These are phyloP conservation scores for Sorex maritimensis DNA, from an alignment of 2,797 vertebrate species.

Conservation along the genomic window DNA sequence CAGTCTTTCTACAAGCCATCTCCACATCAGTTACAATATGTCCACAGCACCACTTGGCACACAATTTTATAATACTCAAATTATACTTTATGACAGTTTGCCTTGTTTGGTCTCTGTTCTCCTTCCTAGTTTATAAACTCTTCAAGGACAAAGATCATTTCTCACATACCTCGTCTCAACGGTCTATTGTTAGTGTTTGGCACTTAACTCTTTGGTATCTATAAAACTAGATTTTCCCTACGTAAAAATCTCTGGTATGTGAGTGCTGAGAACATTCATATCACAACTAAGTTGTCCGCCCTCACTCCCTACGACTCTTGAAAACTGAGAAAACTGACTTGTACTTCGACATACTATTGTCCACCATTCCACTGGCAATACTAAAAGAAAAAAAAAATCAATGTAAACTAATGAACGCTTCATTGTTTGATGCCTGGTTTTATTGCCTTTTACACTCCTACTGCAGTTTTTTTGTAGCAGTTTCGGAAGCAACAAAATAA, in stretches of 20 bases:
- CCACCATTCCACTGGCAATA: neutral
- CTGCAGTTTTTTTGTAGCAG: constrained; percentile 16
- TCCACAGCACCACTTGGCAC: neutral
- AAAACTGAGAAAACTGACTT: constrained; percentile 16
- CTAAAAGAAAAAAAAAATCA: neutral
- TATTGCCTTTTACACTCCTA: constrained; percentile 5
- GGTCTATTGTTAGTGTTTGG: neutral
- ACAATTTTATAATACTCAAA: constrained; percentile 38
- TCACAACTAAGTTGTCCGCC: neutral
- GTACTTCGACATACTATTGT: neutral
- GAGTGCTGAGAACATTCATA: constrained; percentile 37
- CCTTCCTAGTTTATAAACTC: constrained; percentile 49
- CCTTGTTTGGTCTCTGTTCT: constrained; percentile 46
- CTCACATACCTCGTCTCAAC: constrained; percentile 49
- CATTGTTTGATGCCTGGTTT: constrained; percentile 50
- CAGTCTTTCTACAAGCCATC: constrained; percentile 18
- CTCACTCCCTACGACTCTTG: neutral
- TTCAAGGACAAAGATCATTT: constrained; percentile 24
- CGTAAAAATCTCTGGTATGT: constrained; percentile 43
- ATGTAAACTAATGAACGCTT: constrained; percentile 26
- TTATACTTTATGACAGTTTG: neutral
- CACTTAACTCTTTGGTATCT: constrained; percentile 21
- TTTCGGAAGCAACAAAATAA: constrained; percentile 49
- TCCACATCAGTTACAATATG: constrained; percentile 2
- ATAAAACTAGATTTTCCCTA: constrained; percentile 34